Evolutionary conservation across 2,113 vertebrate species (phyloP).

Genomic region (Bombycilla garrulus): DNA sequence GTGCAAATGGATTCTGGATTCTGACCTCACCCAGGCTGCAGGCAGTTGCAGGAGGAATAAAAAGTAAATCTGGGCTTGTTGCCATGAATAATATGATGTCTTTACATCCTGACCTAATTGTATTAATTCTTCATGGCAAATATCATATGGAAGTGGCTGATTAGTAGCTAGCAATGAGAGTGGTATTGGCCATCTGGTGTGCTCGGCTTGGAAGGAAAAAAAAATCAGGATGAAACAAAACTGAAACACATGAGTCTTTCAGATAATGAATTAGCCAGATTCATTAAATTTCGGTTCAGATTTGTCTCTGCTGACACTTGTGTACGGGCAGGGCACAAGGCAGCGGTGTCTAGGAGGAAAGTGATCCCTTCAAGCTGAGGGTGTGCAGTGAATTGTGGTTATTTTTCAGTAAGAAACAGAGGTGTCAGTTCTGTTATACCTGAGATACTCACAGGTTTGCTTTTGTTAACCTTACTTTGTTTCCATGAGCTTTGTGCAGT

Average conservation of each 20-base stretch:
- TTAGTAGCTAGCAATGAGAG: slow-evolving; percentile 32
- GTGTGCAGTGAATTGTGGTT: background rate
- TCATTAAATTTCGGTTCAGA: slow-evolving; percentile 21
- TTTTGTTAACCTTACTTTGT: background rate
- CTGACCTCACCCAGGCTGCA: background rate
- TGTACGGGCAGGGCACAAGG: background rate
- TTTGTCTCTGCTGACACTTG: slow-evolving; percentile 12
- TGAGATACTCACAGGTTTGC: background rate
- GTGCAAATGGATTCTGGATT: background rate
- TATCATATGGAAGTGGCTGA: slow-evolving; percentile 48
- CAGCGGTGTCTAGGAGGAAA: background rate
- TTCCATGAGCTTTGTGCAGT: background rate
- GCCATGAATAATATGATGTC: slow-evolving; percentile 57
- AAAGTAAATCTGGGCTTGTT: slow-evolving; percentile 44
- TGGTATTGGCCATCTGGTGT: slow-evolving; percentile 30
- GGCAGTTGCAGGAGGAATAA: slow-evolving; percentile 2
- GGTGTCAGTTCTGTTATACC: background rate
- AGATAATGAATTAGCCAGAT: slow-evolving; percentile 50
- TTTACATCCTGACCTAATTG: slow-evolving; percentile 62
- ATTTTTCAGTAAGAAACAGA: background rate
- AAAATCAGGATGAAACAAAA: background rate
- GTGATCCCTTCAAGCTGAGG: background rate
- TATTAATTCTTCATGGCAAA: slow-evolving; percentile 62
- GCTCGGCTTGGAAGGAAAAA: background rate
- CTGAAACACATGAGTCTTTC: background rate